Percentiles rank a stretch among this genome's conserved stretches.
phyloP scores from a whole-genome alignment of 2,888 invertebrate genomes.

The Callimorpha dominula region DNA sequence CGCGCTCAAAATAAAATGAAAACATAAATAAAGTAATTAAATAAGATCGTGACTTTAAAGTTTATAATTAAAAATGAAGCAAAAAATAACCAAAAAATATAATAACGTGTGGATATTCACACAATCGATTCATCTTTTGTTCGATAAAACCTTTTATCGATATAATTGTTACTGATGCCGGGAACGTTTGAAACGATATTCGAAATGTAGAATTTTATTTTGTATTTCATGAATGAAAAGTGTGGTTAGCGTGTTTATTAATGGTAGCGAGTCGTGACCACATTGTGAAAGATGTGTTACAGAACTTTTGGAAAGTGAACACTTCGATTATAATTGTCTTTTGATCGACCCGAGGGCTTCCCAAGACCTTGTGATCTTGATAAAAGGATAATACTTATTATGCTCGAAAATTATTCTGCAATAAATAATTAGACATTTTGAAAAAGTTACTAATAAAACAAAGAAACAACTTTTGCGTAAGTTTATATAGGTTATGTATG shows the following conservation, averaged over 20 bases:
- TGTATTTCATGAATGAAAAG: slow-evolving; percentile 52
- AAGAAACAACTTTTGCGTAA: not conserved
- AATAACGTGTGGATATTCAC: slow-evolving; percentile 51
- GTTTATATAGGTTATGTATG: not conserved
- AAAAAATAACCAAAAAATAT: slow-evolving; percentile 27
- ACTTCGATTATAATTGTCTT: slow-evolving; percentile 49
- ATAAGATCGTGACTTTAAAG: slow-evolving; percentile 47
- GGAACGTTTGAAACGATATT: slow-evolving; percentile 32
- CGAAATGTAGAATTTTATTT: slow-evolving; percentile 41
- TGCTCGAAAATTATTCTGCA: not conserved
- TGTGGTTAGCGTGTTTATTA: slow-evolving; percentile 47
- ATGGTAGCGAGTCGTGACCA: slow-evolving; percentile 61
- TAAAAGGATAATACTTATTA: slow-evolving; percentile 18
- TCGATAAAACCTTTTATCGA: slow-evolving; percentile 55
- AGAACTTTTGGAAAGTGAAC: slow-evolving; percentile 64
- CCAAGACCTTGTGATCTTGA: slow-evolving; percentile 31
- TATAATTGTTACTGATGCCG: slow-evolving; percentile 32
- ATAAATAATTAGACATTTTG: not conserved
- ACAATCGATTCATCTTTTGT: slow-evolving; percentile 70
- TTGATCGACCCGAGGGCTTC: slow-evolving; percentile 42
- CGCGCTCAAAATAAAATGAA: slow-evolving; percentile 8
- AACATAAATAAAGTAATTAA: slow-evolving; percentile 34
- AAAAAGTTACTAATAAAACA: not conserved
- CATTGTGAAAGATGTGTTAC: slow-evolving; percentile 45
- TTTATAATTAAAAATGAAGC: slow-evolving; percentile 41